phyloP scores from a whole-genome alignment of 2,797 vertebrate species.

The Girardinus metallicus region DNA sequence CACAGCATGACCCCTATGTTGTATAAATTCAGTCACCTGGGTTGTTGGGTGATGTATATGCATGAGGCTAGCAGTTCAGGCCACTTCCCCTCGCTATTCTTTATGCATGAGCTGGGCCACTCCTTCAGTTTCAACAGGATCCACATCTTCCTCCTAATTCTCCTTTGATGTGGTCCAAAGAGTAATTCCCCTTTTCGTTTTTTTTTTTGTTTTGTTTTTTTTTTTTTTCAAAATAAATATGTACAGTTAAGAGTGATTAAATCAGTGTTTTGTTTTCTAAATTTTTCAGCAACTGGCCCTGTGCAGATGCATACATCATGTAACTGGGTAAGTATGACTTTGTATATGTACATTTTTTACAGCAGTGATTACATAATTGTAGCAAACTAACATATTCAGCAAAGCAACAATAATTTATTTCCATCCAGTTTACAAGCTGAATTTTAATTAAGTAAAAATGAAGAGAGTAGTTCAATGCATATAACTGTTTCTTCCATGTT shows the following conservation, averaged over 20 bases:
- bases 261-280: not conserved
- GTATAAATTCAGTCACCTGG: conserved; percentile 63
- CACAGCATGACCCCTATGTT: conserved; percentile 52
- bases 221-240: not conserved
- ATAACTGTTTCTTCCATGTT: not conserved
- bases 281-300: not conserved
- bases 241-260: not conserved
- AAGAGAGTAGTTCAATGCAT: not conserved
- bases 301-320: not conserved
- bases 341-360: not conserved
- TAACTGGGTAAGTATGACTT: conserved; percentile 1
- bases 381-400: conserved; percentile 9
- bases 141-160: conserved; percentile 24
- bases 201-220: too few relatives aligned
- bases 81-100: conserved; percentile 66
- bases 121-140: conserved; percentile 50
- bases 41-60: conserved; percentile 72
- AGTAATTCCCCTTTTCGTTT: not conserved
- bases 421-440: not conserved
- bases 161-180: conserved; percentile 20
- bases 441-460: not conserved
- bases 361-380: not conserved
- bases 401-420: not conserved
- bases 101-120: conserved; percentile 77
- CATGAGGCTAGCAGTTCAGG: conserved; percentile 58